phyloP scores from a whole-genome alignment of 2,797 vertebrate species.

The Pseudomugil gertrudae region DNA sequence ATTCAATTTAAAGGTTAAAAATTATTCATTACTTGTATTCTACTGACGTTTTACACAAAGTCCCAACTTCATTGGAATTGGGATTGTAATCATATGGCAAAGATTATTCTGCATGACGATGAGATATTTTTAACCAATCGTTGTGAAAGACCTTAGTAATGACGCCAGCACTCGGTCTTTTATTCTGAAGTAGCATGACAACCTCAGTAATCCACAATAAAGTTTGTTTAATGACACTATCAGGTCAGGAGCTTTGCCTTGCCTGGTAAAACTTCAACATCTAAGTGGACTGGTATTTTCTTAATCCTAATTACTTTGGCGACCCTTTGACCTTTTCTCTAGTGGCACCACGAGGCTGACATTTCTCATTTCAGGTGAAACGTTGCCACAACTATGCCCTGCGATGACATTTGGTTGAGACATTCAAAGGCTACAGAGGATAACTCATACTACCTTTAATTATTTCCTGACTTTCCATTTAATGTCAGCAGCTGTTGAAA shows the following conservation, averaged over 20 bases:
- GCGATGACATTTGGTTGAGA: neutral
- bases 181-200: neutral
- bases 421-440: neutral
- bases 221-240: neutral
- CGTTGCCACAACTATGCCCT: neutral
- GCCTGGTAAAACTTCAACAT: neutral
- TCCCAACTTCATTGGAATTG: too few species aligned
- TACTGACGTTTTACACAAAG: too few species aligned
- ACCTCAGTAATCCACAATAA: neutral
- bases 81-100: too few species aligned
- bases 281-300: neutral
- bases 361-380: conserved; percentile 2
- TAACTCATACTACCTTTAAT: neutral
- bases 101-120: neutral
- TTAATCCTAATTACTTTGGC: neutral
- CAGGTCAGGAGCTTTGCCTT: neutral
- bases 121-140: neutral
- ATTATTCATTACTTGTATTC: too few species aligned
- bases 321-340: neutral
- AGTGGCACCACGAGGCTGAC: neutral
- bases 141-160: neutral
- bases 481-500: conserved; percentile 14
- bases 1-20: too few species aligned
- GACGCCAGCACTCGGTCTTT: neutral
- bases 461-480: neutral